Evolutionary conservation across 2,888 invertebrate genomes (phyloP), one percentile per base, ranked within the genome.

Genomic region (Galeopsomyia nigrocyanea): DNA sequence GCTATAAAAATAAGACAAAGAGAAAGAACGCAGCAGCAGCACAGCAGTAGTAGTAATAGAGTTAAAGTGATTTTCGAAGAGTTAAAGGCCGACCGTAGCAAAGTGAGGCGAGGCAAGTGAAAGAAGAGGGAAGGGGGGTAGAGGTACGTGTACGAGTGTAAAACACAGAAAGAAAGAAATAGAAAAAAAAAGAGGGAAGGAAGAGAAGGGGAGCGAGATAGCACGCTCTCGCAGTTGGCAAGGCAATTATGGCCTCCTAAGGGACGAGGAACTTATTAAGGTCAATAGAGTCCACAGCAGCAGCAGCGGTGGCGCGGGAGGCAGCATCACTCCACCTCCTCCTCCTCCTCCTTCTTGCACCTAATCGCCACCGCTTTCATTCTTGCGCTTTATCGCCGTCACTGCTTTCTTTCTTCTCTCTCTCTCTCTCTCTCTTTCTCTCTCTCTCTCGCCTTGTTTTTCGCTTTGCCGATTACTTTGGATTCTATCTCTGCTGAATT

Each of bases 251-350:
- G 68, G 67, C 51, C 53, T 60, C 68, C 58, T 39, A 10, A 53
- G 68, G 68, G 60, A 72, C 53, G 63, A 39, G 50, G 64, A 63
- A 63, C 72, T 72, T 72, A 72, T 72, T 72, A 72, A 72, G 72
- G 72, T 72, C 72, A 72, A 72, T 68, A 68, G 67, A 68, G 63
- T 53, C 63, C 57, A 9, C 57, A 39, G 19, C 22, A n/a, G 55
- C 50, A 21, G 14, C 31, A 13, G 17, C 47, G 6, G 50, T 39
- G n/a, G 31, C 16, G 13, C n/a, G n/a, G n/a, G n/a, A n/a, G n/a
- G 46, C 17, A 39, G 39, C 46, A 31, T 49, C 26, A 16, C 17
- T 17, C 17, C 3, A 16, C 46, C 62, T 22, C n/a, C 19, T 47
- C 46, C 21, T 64, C 47, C 7, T 16, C 31, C 64, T 16, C 6